Conservation (phyloP, 2,113 vertebrate species). For the Myotis brandtii region DNA sequence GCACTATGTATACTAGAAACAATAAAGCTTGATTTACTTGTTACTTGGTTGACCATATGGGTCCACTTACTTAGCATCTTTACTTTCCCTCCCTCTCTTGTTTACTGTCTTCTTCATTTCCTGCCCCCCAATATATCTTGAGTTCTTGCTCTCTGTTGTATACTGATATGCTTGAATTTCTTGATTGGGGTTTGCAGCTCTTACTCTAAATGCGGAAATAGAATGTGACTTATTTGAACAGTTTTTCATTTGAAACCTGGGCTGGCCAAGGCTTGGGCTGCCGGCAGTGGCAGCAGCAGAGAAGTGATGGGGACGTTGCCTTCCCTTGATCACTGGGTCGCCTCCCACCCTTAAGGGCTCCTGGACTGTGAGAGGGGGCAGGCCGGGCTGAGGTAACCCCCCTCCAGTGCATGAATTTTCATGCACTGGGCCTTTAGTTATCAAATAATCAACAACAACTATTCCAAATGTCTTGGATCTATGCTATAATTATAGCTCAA, state of each 20-base stretch:
- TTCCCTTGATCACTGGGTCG: too few species aligned
- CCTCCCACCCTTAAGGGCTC: too few species aligned
- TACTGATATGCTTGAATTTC: not conserved
- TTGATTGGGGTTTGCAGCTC: not conserved
- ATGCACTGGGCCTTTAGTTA: too few species aligned
- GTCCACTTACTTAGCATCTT: conserved; percentile 27
- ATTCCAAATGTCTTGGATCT: conserved; percentile 48
- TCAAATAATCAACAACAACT: not conserved
- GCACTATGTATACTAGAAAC: not conserved
- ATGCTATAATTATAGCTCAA: not conserved
- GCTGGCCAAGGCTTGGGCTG: too few species aligned
- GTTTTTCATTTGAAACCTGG: not conserved
- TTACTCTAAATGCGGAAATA: not conserved
- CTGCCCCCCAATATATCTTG: not conserved
- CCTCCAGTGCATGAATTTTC: too few species aligned
- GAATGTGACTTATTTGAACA: conserved; percentile 36
- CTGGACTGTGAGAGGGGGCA: too few species aligned
- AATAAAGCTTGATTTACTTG: conserved; percentile 29
- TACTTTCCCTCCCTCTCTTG: not conserved
- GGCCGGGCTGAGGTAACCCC: too few species aligned
- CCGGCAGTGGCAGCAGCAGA: too few species aligned
- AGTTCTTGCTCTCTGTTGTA: not conserved
- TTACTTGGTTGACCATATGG: conserved; percentile 4
- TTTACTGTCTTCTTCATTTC: not conserved
- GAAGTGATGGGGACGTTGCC: too few species aligned